phyloP scores from a whole-genome alignment of 2,888 invertebrate genomes.

The Leistus spinibarbis region DNA sequence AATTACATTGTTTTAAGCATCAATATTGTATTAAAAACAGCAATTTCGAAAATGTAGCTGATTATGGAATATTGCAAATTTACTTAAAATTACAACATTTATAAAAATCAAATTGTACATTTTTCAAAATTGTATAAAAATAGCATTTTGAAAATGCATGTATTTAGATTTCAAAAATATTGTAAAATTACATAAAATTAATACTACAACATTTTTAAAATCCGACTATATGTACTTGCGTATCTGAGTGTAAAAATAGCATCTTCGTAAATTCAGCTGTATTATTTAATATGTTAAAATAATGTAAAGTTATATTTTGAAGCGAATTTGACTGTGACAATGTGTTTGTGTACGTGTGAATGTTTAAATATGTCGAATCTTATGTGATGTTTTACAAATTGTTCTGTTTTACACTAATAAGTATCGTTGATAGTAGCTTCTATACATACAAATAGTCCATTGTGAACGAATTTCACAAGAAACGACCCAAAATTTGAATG shows the following conservation, averaged over 20 bases:
- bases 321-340: not conserved
- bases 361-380: conserved; percentile 6
- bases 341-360: conserved; percentile 10
- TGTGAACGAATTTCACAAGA: not conserved
- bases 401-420: conserved; percentile 25
- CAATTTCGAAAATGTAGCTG: no score
- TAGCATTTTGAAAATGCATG: not conserved
- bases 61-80: not conserved
- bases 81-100: not conserved
- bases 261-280: not conserved
- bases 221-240: not conserved
- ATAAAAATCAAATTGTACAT: not conserved
- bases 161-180: not conserved
- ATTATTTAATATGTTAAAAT: not conserved
- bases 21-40: not conserved
- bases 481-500: not conserved
- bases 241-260: not conserved
- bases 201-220: not conserved
- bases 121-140: not conserved
- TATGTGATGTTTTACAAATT: not conserved
- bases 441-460: conserved; percentile 38
- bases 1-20: not conserved
- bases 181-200: not conserved
- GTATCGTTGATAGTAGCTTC: conserved; percentile 39
- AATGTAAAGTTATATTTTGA: conserved; percentile 10